Conservation (phyloP, 2,113 vertebrate genomes). For the Gopherus evgoodei region DNA sequence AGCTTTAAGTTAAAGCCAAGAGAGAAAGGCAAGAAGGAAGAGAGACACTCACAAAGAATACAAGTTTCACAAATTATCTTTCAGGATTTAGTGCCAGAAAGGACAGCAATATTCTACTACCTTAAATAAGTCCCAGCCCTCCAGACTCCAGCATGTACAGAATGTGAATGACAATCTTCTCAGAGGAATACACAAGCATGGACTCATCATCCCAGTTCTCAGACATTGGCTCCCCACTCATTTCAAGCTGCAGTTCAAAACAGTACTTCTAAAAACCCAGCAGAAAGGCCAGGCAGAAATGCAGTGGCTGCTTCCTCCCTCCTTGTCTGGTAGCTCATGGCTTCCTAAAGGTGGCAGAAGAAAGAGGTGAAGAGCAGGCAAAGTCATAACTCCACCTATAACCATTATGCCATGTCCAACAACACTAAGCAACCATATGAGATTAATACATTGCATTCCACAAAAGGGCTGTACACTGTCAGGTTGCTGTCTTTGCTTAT, state of each 20-base stretch:
- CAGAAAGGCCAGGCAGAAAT: background rate
- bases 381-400: background rate
- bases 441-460: fast-evolving
- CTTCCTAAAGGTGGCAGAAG: background rate
- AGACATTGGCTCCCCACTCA: background rate
- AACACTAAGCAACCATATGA: background rate
- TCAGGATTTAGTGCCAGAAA: background rate
- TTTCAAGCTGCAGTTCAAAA: background rate
- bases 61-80: background rate
- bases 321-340: no score
- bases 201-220: no score
- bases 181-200: background rate
- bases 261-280: background rate
- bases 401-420: background rate
- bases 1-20: background rate
- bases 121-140: background rate
- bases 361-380: background rate
- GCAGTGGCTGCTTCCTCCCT: background rate
- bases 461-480: background rate
- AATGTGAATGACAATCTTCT: background rate
- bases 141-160: background rate
- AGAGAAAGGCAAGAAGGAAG: background rate
- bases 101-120: background rate
- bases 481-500: background rate
- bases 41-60: background rate